phyloP scores from a whole-genome alignment of 2,113 vertebrate genomes.

The Athene noctua region DNA sequence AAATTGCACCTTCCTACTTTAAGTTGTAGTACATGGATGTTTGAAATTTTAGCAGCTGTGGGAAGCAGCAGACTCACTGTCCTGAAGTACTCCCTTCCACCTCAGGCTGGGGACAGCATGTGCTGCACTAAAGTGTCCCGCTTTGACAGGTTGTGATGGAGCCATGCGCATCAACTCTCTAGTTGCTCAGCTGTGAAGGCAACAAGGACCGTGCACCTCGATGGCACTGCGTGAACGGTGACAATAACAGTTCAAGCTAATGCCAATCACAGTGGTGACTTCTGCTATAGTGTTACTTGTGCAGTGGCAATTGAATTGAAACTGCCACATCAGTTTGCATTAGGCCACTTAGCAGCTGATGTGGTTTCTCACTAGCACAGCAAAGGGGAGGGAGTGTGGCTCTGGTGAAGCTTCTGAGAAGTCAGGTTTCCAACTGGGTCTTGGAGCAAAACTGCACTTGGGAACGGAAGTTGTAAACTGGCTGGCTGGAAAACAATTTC shows the following conservation, averaged over 20 bases:
- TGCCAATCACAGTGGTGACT: not conserved
- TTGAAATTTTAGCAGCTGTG: not conserved
- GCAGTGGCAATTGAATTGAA: conserved; percentile 29
- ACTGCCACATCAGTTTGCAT: conserved; percentile 34
- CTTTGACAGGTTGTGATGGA: not conserved
- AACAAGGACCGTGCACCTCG: not conserved
- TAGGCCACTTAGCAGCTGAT: conserved; percentile 29
- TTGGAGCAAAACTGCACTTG: not conserved
- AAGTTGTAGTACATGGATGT: rapidly evolving
- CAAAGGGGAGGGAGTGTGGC: not conserved
- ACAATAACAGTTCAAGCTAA: not conserved
- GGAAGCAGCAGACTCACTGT: not conserved
- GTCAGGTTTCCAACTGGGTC: not conserved
- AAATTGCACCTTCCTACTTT: not conserved
- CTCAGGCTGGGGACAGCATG: not conserved
- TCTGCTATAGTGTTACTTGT: not conserved
- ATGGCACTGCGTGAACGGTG: not conserved
- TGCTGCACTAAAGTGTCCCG: not conserved
- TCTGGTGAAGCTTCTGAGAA: not conserved
- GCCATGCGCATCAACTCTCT: rapidly evolving
- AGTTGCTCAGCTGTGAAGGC: rapidly evolving
- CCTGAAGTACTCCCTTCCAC: not conserved
- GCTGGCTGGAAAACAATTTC: not conserved
- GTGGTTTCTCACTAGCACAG: not conserved
- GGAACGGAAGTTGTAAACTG: not conserved